Evolutionary conservation across 2,888 invertebrate genomes (phyloP), one percentile per base, ranked within the genome.

Genomic region (Dicroscelio sp.): DNA sequence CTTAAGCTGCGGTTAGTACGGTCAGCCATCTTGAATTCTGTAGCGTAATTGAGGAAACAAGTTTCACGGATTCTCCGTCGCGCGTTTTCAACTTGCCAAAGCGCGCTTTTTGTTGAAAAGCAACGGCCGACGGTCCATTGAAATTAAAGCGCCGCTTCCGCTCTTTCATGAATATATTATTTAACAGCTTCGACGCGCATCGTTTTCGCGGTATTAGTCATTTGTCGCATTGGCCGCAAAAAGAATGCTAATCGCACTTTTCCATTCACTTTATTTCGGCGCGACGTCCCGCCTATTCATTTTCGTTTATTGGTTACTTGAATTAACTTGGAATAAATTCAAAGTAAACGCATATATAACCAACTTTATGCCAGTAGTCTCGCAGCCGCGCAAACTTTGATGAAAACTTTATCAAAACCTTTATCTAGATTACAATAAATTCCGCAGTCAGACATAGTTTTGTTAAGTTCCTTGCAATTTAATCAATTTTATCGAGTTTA

Each of bases 11-110:
- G 90, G 92, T 92, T 92, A 92, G 88, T 88, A 83, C 83, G 86
- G 90, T 88, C 92, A 78, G 92, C 90, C 90, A 88, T 92, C 92
- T 92, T 92, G 92, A 88, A 88, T 92, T 90, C 90, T 85, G 87
- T 85, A 89, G 87, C 91, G 80, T 89, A 89, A 89, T 91, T 90
- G 88, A 73, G 88, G 86, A 88, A 90, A 90, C 88, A 90, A 88
- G 90, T 92, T 92, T 92, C 89, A 73, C 73, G 83, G 90, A 88
- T 92, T 71, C 67, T 90, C 79, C 84, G 80, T 17, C 55, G 65
- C 75, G 87, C 84, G 82, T 91, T 91, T 87, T 89, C 80, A 82
- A 84, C 87, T 83, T 80, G 38, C 69, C 38, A 75, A 85, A 82
- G 69, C 79, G 86, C 75, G 69, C n/a, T 85, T 91, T 87, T 91